Evolutionary conservation across 1,140 invertebrate genomes (phyloP), one percentile per base, ranked within the genome.

Genomic region (Hylaeus anthracinus): DNA sequence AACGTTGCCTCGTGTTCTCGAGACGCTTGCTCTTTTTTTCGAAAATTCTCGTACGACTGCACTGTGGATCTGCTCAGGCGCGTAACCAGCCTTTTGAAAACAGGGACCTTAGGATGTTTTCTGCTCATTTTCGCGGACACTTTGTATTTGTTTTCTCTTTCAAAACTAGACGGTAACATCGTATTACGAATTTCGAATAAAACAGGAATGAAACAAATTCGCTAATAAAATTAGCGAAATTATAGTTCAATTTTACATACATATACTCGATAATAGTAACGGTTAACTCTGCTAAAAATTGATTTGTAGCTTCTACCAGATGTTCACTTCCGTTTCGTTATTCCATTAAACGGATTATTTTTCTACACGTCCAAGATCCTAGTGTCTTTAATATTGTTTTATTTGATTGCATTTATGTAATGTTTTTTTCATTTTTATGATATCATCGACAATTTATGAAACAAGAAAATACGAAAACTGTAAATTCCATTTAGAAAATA

Each of bases 11-110:
- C 72, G 79, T 82, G 65, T 53, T 75, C 75, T 26, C 63, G 67
- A 76, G 77, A 82, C 74, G 81, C 79, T 79, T 87, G 86, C 73
- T 87, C 86, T 83, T 86, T 88, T 84, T 88, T 87, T 84, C 76
- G 72, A 85, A 88, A 88, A 88, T 84, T 74, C 79, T 74, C 77
- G 71, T 26, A 64, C 72, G 60, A 61, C 61, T 53, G 66, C 71
- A 71, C 63, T 43, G 71, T 85, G 79, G 79, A 79, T 85, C 66
- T 61, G 76, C 56, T 78, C 66, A 76, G 63, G 65, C 71, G 81
- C 76, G 81, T 75, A 77, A 63, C 85, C 66, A 77, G 73, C 1
- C 26, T 64, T 79, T 66, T 75, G 74, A 56, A 69, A 41, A 69
- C 58, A n/a, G 43, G 60, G 78, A 39, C 66, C 37, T 61, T 64